A percentile compares a stretch with the other conserved stretches of the same genome.
Evolutionary conservation across 1,140 invertebrate species (phyloP).

Genomic region (Kradibia gibbosae): DNA sequence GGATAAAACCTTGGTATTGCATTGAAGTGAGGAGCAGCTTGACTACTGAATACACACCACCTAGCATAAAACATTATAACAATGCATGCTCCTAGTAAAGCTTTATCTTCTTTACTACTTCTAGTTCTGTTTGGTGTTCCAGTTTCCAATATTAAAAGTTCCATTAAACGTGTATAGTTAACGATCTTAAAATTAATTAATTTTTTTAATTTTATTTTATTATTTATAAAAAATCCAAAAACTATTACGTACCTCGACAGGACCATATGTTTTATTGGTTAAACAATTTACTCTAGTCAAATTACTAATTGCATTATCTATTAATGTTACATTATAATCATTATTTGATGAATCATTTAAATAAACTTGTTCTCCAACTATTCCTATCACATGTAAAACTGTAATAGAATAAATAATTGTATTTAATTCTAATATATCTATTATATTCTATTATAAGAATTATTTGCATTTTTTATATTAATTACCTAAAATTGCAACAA

Average conservation of each 20-base stretch:
- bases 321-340: slow-evolving; percentile 52
- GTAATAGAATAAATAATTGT: slow-evolving; percentile 8
- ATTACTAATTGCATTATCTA: slow-evolving; percentile 50
- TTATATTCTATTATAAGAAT: not conserved
- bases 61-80: slow-evolving; percentile 91
- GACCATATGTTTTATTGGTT: slow-evolving; percentile 61
- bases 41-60: slow-evolving; percentile 91
- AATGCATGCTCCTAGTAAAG: slow-evolving; percentile 80
- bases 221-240: not conserved
- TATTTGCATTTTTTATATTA: not conserved
- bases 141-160: slow-evolving; percentile 74
- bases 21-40: slow-evolving; percentile 92
- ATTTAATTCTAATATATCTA: not conserved
- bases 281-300: slow-evolving; percentile 65
- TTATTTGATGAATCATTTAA: slow-evolving; percentile 18
- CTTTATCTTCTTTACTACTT: slow-evolving; percentile 64
- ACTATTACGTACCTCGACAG: slow-evolving; percentile 64
- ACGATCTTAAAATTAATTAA: slow-evolving; percentile 68
- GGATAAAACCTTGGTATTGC: slow-evolving; percentile 89
- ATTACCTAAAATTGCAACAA: slow-evolving; percentile 38
- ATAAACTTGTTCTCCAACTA: slow-evolving; percentile 37
- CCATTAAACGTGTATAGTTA: slow-evolving; percentile 74
- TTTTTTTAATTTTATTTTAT: slow-evolving; percentile 10
- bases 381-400: slow-evolving; percentile 23
- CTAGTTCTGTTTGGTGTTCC: slow-evolving; percentile 70